These are phyloP conservation scores for Agelaius phoeniceus DNA, from an alignment of 2,113 vertebrate species.

Conservation along the genomic window DNA sequence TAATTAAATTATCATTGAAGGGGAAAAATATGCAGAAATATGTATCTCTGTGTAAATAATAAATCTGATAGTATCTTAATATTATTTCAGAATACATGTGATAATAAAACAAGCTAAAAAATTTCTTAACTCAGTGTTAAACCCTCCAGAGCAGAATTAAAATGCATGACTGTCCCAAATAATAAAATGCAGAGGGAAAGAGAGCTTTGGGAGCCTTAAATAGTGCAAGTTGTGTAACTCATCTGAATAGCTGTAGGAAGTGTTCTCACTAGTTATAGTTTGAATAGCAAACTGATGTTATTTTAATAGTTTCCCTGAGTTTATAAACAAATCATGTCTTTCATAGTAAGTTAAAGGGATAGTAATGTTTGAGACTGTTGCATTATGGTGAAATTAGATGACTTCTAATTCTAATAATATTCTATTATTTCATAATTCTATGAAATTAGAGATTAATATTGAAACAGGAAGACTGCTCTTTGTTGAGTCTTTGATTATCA, in stretches of 20 bases:
- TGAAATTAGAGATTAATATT: neutral
- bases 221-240: neutral
- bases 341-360: neutral
- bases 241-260: neutral
- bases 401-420: neutral
- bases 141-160: neutral
- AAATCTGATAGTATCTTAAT: neutral
- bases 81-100: neutral
- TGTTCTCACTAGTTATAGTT: neutral
- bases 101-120: neutral
- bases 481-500: neutral
- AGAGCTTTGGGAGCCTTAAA: neutral
- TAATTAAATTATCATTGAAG: neutral
- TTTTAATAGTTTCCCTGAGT: neutral
- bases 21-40: neutral
- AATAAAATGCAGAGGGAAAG: neutral
- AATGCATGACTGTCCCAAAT: neutral
- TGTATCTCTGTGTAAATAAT: neutral
- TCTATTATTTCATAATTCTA: neutral
- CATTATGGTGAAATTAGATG: neutral
- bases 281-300: neutral
- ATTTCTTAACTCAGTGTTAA: neutral
- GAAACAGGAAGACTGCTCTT: neutral
- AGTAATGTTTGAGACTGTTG: neutral
- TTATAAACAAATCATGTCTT: neutral